Conservation (phyloP, 2,113 vertebrate genomes). For the Myanophis thanlyinensis region DNA sequence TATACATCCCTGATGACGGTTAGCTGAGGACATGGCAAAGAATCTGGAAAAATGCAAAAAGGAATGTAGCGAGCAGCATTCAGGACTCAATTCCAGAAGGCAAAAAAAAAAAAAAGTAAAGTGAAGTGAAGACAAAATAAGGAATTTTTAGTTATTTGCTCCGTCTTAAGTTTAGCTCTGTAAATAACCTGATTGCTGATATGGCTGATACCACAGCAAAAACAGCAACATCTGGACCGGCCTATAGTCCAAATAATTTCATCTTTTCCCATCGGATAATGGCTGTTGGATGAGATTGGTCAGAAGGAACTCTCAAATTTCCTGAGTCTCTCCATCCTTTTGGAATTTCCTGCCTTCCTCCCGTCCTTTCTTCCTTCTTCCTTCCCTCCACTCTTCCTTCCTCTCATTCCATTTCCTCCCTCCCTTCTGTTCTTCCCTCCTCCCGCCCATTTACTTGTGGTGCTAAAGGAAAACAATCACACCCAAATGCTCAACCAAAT, state of each 20-base stretch:
- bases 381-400: too few species aligned
- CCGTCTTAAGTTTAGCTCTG: not conserved
- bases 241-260: not conserved
- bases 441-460: not conserved
- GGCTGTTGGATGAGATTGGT: not conserved
- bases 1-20: not conserved
- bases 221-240: not conserved
- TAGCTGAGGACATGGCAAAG: not conserved
- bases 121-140: rapidly evolving
- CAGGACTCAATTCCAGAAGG: not conserved
- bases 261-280: not conserved
- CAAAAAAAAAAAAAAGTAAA: rapidly evolving
- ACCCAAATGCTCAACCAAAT: not conserved
- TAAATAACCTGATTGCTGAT: not conserved
- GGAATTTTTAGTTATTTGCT: not conserved
- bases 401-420: too few species aligned
- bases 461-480: not conserved
- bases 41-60: not conserved
- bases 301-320: not conserved
- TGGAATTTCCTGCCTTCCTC: not conserved
- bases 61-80: not conserved
- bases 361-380: not conserved
- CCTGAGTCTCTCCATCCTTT: not conserved
- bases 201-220: rapidly evolving
- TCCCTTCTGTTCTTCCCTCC: too few species aligned